Evolutionary conservation across 1,140 invertebrate species (phyloP).

Genomic region (Asbolus verrucosus): DNA sequence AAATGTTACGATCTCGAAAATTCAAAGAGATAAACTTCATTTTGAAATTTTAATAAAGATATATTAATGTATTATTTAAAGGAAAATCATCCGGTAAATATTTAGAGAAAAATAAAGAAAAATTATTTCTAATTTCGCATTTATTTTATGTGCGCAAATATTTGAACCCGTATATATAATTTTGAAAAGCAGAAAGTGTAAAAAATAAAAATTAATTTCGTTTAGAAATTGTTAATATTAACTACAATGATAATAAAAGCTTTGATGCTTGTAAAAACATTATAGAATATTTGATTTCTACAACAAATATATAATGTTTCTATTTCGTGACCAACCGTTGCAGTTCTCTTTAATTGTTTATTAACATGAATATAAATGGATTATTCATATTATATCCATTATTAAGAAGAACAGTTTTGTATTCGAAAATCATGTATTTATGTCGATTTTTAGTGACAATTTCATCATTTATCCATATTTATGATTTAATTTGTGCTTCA

Average conservation of each 20-base stretch:
- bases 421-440: slow-evolving; percentile 25
- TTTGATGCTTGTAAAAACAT: slow-evolving; percentile 19
- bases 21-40: slow-evolving; percentile 30
- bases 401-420: slow-evolving; percentile 26
- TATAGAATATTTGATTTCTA: slow-evolving; percentile 20
- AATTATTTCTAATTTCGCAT: slow-evolving; percentile 16
- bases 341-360: slow-evolving; percentile 44
- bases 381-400: slow-evolving; percentile 36
- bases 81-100: slow-evolving; percentile 15
- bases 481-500: no score
- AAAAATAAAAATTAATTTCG: slow-evolving; percentile 8
- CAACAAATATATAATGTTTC: slow-evolving; percentile 29
- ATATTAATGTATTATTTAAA: slow-evolving; percentile 20
- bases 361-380: slow-evolving; percentile 40
- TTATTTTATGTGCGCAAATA: slow-evolving; percentile 19
- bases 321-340: slow-evolving; percentile 40
- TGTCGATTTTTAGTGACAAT: slow-evolving; percentile 13
- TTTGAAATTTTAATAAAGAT: slow-evolving; percentile 15
- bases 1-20: slow-evolving; percentile 11
- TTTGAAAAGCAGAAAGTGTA: no score
- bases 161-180: slow-evolving; percentile 17
- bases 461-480: no score
- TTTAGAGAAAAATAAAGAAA: slow-evolving; percentile 6
- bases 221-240: slow-evolving; percentile 15
- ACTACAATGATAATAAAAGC: slow-evolving; percentile 31